Evolutionary conservation across 2,113 vertebrate species (phyloP), one percentile per base, ranked within the genome.

Genomic region (Petrocephalus zakoni): DNA sequence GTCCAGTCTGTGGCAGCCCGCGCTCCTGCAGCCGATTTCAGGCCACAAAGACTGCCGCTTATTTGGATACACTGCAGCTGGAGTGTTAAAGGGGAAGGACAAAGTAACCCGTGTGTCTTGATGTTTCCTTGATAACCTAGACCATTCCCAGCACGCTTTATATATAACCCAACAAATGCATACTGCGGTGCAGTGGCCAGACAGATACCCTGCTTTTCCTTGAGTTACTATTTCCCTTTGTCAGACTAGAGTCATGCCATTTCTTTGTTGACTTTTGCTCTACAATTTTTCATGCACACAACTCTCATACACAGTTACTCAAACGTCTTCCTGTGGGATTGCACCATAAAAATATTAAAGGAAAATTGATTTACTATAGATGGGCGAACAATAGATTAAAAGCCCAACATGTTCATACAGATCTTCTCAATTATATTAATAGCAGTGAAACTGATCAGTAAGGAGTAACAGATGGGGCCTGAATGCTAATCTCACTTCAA

Each of bases 261-360:
- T 6, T 25, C n/a, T 87, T 19, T 53, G 51, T 56, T 78, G 42
- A 81, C 72, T 34, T n/a, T n/a, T 55, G 47, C 53, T 64, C 56
- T 64, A 9, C 81, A 13, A 72, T 72, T 86, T 34, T 55, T 46
- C 46, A 85, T 68, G 34, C 56, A 87, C 34, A 19, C 86, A 78
- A 68, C 75, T 46, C 37, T 87, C 81, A 56, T 82, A 56, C 25
- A 25, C 72, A 58, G 53, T 87, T 87, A 56, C 82, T 42, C 47
- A 89, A 87, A 87, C 49, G 56, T 87, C 86, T 52, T 37, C 19
- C 34, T 47, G 72, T 29, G 52, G 81, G 86, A 17, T 89, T 81
- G 83, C 85, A 78, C 49, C 68, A 58, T 87, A 64, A 89, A 89
- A 86, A 89, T 87, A 87, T 81, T 87, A 58, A 78, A 25, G 51